phyloP scores from a whole-genome alignment of 2,113 vertebrate species.

The Canis aureus region DNA sequence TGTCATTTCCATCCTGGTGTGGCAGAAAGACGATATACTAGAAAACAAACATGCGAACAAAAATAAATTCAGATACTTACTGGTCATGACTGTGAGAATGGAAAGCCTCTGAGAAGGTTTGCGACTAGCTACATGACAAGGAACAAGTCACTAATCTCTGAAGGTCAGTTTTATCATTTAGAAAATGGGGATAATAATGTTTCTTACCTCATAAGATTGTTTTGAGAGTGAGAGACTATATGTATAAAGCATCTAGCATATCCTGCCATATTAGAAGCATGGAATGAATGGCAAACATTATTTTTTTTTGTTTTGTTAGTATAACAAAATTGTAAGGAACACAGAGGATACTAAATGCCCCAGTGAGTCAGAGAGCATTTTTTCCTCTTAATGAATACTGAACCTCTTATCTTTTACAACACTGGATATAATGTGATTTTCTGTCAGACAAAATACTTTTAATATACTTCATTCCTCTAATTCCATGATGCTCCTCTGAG shows the following conservation, averaged over 20 bases:
- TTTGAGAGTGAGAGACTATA: neutral
- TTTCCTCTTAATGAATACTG: neutral
- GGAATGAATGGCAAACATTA: constrained; percentile 3
- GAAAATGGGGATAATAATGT: neutral
- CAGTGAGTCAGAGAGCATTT: neutral
- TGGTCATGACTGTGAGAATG: neutral
- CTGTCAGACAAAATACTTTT: constrained; percentile 1
- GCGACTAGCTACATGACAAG: neutral
- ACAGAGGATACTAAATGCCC: neutral
- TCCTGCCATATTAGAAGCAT: neutral
- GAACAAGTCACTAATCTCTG: neutral
- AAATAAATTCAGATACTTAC: constrained; percentile 9
- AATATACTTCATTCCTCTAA: constrained; percentile 17
- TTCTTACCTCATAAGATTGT: neutral
- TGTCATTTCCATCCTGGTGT: neutral
- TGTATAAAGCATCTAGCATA: neutral
- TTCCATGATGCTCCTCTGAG: neutral
- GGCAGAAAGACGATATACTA: neutral
- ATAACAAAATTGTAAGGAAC: neutral
- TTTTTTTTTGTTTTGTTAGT: neutral
- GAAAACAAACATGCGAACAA: constrained; percentile 15
- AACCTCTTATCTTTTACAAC: constrained; percentile 23
- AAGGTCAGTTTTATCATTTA: constrained; percentile 32
- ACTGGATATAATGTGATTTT: neutral
- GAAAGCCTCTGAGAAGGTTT: constrained; percentile 13